Conservation (phyloP, 2,797 vertebrate genomes). For the Pseudochromis fuscus region DNA sequence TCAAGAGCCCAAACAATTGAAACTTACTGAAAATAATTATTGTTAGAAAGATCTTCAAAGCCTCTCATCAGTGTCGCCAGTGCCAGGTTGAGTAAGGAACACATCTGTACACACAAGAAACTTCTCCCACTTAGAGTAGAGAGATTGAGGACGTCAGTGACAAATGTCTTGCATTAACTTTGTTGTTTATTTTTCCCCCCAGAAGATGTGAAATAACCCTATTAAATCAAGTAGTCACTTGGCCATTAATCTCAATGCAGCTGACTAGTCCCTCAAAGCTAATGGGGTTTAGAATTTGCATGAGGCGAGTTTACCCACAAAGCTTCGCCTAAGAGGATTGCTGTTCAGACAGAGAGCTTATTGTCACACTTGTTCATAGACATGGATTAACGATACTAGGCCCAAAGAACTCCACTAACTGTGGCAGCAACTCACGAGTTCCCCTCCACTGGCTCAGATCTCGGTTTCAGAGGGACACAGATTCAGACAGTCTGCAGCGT, state of each 20-base stretch:
- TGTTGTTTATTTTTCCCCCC: constrained; percentile 85
- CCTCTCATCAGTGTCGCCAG: constrained; percentile 17
- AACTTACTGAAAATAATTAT: constrained; percentile 45
- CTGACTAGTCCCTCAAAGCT: constrained; percentile 88
- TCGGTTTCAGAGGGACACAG: constrained; percentile 34
- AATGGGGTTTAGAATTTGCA: constrained; percentile 91
- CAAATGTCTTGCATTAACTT: constrained; percentile 88
- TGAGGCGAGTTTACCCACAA: constrained; percentile 88
- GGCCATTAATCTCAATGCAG: constrained; percentile 89
- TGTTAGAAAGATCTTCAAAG: constrained; percentile 29
- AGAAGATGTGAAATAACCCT: constrained; percentile 87
- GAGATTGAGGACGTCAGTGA: constrained; percentile 83
- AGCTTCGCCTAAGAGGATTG: constrained; percentile 87
- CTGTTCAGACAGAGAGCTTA: constrained; percentile 86
- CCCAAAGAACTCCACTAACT: constrained; percentile 77
- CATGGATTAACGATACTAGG: constrained; percentile 82
- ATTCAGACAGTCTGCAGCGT: constrained; percentile 26
- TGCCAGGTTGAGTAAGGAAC: constrained; percentile 50
- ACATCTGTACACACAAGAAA: constrained; percentile 66
- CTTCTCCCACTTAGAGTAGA: constrained; percentile 72
- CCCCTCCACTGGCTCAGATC: constrained; percentile 52
- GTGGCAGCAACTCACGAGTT: constrained; percentile 68
- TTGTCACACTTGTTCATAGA: constrained; percentile 86
- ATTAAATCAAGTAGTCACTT: constrained; percentile 88
- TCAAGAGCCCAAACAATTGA: constrained; percentile 25